Evolutionary conservation across 2,113 vertebrate species (phyloP).

Genomic region (Narcine bancroftii): DNA sequence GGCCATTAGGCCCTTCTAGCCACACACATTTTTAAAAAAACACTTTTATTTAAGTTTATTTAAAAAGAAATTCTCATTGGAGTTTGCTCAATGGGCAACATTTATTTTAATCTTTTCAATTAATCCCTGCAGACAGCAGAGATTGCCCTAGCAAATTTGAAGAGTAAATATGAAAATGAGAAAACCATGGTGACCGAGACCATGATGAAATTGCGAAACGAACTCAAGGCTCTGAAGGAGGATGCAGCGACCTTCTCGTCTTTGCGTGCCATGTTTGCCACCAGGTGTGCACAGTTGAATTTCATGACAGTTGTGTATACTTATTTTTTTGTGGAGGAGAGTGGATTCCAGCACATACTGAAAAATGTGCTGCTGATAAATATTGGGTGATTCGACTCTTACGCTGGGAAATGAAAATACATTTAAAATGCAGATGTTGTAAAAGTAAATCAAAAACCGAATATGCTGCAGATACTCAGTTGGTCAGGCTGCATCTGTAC

Average conservation of each 20-base stretch:
- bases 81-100: not conserved
- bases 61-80: not conserved
- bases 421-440: too few species aligned
- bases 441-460: too few species aligned
- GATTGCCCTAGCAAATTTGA: conserved; percentile 86
- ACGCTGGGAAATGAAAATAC: too few species aligned
- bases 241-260: conserved; percentile 97
- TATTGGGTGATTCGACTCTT: not conserved
- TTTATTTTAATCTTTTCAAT: not conserved
- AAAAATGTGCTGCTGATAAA: not conserved
- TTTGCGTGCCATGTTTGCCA: conserved; percentile 95
- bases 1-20: too few species aligned
- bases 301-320: not conserved
- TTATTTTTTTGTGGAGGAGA: not conserved
- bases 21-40: not conserved
- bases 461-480: too few species aligned
- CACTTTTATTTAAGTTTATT: not conserved
- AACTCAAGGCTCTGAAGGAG: conserved; percentile 94
- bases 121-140: conserved; percentile 73
- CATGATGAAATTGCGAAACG: conserved; percentile 95
- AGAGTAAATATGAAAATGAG: conserved; percentile 98
- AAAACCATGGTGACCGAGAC: conserved; percentile 96
- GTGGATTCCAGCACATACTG: too few species aligned
- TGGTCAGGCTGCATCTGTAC: too few species aligned
- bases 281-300: conserved; percentile 62